Base-by-base conservation (phyloP, 2,113 vertebrate genomes). In the Cricetomys ansorgei region DNA sequence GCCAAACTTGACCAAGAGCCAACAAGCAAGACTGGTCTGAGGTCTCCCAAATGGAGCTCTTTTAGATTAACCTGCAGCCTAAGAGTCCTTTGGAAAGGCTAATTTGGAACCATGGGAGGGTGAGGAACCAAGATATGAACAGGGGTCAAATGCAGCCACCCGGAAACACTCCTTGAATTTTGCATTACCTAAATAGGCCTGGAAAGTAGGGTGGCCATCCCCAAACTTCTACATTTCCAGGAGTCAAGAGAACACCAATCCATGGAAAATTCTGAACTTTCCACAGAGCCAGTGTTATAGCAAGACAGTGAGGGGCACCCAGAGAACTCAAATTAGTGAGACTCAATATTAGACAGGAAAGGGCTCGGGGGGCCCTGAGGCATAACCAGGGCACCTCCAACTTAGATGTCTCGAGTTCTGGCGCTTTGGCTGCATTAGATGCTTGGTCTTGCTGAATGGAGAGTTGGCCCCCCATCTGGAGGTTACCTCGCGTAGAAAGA, bases 271-370 rank as follows among this genome's bases (percentile, higher is more conserved):
- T 73, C 37, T 73, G 25, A 43, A n/a, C 11, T 73, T 45, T 13
- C n/a, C 72, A 73, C 12, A 43, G 21, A 25, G 40, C 11, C 10
- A 5, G 72, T 45, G 10, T 27, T 23, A 40, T 40, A 73, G 43
- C 10, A 73, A 73, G 21, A 73, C 23, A 27, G n/a, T n/a, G 23
- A 73, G 40, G 72, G 5, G 72, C 19, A 12, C 27, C 40, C 25
- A 0, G 3, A 83, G 79, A 3, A n/a, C 37, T 57, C 25, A 83
- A 25, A 7, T 15, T 25, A 29, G 15, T 15, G 3, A 62, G n/a
- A 29, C n/a, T 62, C 57, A 29, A 40, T 7, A 5, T 43, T 13
- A 40, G 15, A 62, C 2, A 40, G 53, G 15, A 0, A 11, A 62
- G 16, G 57, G 7, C 13, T 83, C 21, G 23, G 9, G 80, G 55